These are phyloP conservation scores for Anableps anableps DNA, from an alignment of 2,797 vertebrate genomes.

Conservation along the genomic window DNA sequence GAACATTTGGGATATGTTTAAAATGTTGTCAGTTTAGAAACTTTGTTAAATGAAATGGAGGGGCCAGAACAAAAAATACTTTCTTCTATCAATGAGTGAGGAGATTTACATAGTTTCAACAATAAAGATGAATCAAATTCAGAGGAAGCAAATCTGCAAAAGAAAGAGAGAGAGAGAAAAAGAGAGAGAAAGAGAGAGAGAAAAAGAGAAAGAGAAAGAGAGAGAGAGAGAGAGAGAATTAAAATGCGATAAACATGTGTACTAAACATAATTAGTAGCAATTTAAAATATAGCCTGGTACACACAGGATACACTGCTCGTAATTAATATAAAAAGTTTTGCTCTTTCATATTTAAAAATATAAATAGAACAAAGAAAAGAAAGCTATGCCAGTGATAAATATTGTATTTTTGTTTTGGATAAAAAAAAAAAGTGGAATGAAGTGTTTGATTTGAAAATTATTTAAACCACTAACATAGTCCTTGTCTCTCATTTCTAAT, in stretches of 20 bases:
- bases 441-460: background rate
- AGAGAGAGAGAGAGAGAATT: too few relatives aligned
- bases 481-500: too few relatives aligned
- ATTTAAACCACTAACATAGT: background rate
- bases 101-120: background rate
- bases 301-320: background rate
- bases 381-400: background rate
- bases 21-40: background rate
- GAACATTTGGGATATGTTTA: too few relatives aligned
- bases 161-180: too few relatives aligned
- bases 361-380: background rate
- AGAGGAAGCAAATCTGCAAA: background rate
- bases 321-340: background rate
- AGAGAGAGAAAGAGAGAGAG: too few relatives aligned
- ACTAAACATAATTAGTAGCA: background rate
- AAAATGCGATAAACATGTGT: background rate
- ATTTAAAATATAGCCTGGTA: background rate
- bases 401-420: background rate
- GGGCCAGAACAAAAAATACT: background rate
- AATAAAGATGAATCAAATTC: background rate
- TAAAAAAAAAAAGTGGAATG: background rate
- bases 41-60: background rate
- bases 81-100: background rate
- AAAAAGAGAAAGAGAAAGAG: too few relatives aligned
- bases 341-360: background rate